Conservation (phyloP, 2,888 invertebrate genomes). For the Cantharis rufa region DNA sequence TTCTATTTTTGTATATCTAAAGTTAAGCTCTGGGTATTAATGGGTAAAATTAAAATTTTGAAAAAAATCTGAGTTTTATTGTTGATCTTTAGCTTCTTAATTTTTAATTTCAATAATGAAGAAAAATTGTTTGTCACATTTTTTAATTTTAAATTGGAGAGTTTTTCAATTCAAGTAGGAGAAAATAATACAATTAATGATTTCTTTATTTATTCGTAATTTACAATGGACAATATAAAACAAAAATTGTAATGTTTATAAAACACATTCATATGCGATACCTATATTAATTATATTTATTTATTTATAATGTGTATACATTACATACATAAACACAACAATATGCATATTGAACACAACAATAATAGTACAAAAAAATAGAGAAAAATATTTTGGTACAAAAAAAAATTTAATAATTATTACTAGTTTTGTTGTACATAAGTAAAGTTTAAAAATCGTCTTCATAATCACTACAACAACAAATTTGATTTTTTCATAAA, state of each 20-base stretch:
- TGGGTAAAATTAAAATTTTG: too few species aligned
- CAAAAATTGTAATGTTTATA: slow-evolving; percentile 57
- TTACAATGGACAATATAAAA: slow-evolving; percentile 58
- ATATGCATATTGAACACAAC: slow-evolving; percentile 57
- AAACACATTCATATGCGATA: slow-evolving; percentile 55
- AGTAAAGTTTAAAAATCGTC: slow-evolving; percentile 29
- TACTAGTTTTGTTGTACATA: slow-evolving; percentile 10
- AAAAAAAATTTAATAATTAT: slow-evolving; percentile 39
- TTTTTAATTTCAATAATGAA: neutral
- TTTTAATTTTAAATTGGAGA: neutral
- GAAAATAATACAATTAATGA: slow-evolving; percentile 25
- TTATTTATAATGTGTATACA: slow-evolving; percentile 54
- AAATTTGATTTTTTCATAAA: neutral
- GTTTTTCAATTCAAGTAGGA: neutral
- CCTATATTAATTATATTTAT: slow-evolving; percentile 44
- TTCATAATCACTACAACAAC: slow-evolving; percentile 7
- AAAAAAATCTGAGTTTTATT: too few species aligned
- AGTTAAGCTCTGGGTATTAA: too few species aligned
- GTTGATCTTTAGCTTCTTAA: too few species aligned
- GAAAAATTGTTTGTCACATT: neutral
- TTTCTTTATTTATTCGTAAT: slow-evolving; percentile 51
- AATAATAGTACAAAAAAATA: slow-evolving; percentile 48
- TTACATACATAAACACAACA: slow-evolving; percentile 58
- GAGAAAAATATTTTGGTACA: slow-evolving; percentile 38
- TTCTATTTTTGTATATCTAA: too few species aligned